Conservation (phyloP, 2,797 vertebrate species). For the Ctenopoma kingsleyae region DNA sequence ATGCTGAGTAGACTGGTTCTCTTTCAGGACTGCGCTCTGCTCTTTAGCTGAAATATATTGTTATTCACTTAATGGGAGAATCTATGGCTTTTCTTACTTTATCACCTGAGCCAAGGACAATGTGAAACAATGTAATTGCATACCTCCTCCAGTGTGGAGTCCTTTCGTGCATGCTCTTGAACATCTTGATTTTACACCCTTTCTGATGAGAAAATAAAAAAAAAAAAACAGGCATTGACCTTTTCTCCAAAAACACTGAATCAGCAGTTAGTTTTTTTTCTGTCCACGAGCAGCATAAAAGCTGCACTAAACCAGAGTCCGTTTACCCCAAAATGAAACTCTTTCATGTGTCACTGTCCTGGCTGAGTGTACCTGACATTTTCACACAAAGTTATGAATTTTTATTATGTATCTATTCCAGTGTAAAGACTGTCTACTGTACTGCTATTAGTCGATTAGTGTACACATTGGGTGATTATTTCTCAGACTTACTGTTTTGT, state of each 20-base stretch:
- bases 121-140: conserved; percentile 48
- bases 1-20: conserved; percentile 59
- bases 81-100: conserved; percentile 27
- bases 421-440: neutral
- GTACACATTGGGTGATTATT: neutral
- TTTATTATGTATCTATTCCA: conserved; percentile 20
- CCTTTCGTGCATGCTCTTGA: conserved; percentile 12
- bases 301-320: conserved; percentile 31
- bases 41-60: conserved; percentile 35
- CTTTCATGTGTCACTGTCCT: conserved; percentile 22
- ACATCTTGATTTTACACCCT: conserved; percentile 38
- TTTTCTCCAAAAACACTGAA: conserved; percentile 29
- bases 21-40: conserved; percentile 20
- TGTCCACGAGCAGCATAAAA: conserved; percentile 26
- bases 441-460: neutral
- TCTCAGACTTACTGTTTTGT: conserved; percentile 18
- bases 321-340: conserved; percentile 55
- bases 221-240: conserved; percentile 21
- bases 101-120: conserved; percentile 30
- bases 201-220: conserved; percentile 28
- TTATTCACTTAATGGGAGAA: conserved; percentile 41
- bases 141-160: conserved; percentile 14
- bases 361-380: conserved; percentile 34
- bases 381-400: conserved; percentile 11
- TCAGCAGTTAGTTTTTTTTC: conserved; percentile 5